Conservation (phyloP, 64 coral and sea anemone species). For the Porites australiensis region DNA sequence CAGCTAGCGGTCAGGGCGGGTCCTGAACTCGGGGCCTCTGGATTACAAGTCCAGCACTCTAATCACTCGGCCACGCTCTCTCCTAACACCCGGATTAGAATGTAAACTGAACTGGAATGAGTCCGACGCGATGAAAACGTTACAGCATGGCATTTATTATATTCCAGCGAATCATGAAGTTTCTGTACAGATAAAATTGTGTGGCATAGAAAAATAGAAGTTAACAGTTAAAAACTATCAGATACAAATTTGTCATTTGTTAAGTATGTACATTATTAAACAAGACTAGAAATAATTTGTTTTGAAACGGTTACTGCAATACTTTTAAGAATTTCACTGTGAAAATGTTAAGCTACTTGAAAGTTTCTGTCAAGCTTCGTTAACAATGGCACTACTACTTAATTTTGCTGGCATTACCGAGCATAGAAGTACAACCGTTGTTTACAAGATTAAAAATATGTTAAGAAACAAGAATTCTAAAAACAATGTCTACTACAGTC, state of each 20-base stretch:
- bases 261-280: not conserved
- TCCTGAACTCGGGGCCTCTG: no score
- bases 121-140: not conserved
- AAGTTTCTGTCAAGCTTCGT: not conserved
- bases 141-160: not conserved
- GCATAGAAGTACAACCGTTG: not conserved
- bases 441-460: not conserved
- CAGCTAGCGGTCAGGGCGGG: no score
- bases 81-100: not conserved
- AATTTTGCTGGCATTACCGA: no score
- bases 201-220: constrained; percentile 33
- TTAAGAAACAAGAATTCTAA: not conserved
- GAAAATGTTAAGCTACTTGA: not conserved
- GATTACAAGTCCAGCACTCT: no score
- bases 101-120: not conserved
- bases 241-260: not conserved
- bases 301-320: not conserved
- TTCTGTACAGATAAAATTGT: constrained; percentile 13
- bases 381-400: not conserved
- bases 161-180: not conserved
- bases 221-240: not conserved
- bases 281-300: not conserved
- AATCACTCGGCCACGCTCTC: no score
- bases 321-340: not conserved
- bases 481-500: no score